Percentiles rank a stretch among this genome's conserved stretches.
Conservation (phyloP, 2,113 vertebrate genomes). For the Morone saxatilis region DNA sequence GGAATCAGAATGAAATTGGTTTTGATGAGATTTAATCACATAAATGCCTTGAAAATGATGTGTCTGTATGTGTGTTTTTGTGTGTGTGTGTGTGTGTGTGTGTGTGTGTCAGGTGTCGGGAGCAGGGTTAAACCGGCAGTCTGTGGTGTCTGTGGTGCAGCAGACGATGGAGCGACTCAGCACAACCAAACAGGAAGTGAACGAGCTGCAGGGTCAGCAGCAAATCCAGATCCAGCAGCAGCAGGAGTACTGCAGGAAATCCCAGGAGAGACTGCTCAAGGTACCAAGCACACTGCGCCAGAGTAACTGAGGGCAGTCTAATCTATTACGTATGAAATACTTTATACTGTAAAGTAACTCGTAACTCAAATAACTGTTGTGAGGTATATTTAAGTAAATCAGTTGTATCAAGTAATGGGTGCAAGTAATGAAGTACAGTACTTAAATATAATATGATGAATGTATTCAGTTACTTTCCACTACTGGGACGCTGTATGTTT, state of each 20-base stretch:
- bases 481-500: not conserved
- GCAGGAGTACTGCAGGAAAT: slow-evolving; percentile 17
- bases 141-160: not conserved
- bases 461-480: not conserved
- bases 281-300: slow-evolving; percentile 16
- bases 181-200: slow-evolving; percentile 41
- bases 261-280: slow-evolving; percentile 55
- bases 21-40: not conserved
- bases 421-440: too few relatives aligned
- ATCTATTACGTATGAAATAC: not conserved
- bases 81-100: too few relatives aligned
- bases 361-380: not conserved
- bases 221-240: slow-evolving; percentile 4
- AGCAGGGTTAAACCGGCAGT: not conserved
- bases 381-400: not conserved
- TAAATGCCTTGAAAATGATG: not conserved
- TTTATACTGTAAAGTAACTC: not conserved
- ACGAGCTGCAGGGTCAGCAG: not conserved
- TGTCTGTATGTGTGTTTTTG: too few relatives aligned
- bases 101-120: slow-evolving; percentile 16
- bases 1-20: not conserved
- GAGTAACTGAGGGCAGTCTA: not conserved
- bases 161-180: slow-evolving; percentile 29
- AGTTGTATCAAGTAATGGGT: not conserved
- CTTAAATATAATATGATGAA: too few relatives aligned